These are phyloP conservation scores for Crotalus helleri DNA, from an alignment of 2,113 vertebrate genomes.

Conservation along the genomic window DNA sequence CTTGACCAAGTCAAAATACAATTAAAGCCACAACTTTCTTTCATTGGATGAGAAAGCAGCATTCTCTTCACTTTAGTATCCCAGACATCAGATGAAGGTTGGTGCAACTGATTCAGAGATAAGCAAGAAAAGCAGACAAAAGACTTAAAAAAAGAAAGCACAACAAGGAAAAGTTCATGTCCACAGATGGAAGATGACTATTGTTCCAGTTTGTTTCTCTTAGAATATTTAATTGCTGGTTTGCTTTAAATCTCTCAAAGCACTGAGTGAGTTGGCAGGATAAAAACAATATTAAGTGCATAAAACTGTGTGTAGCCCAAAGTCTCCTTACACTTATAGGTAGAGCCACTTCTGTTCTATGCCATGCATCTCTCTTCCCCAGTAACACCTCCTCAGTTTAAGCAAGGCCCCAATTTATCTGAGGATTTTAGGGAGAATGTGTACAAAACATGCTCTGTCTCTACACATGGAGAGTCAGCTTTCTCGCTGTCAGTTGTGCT, in stretches of 20 bases:
- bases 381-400: slow-evolving; percentile 2
- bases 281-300: background rate
- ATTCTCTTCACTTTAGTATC: slow-evolving; percentile 14
- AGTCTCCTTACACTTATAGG: background rate
- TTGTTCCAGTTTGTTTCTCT: background rate
- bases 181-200: background rate
- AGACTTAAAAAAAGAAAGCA: background rate
- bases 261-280: slow-evolving; percentile 5
- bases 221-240: slow-evolving; percentile 9
- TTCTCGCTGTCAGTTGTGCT: background rate
- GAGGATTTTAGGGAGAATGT: background rate
- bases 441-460: background rate
- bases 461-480: background rate
- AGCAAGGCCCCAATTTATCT: slow-evolving; percentile 8
- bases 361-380: background rate
- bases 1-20: background rate
- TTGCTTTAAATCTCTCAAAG: background rate
- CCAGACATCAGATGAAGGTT: slow-evolving; percentile 3
- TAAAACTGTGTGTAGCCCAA: background rate
- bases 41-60: slow-evolving; percentile 15
- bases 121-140: slow-evolving; percentile 3
- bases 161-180: slow-evolving; percentile 10
- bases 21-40: background rate
- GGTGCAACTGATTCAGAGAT: background rate
- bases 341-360: background rate